Conservation (phyloP, 2,888 invertebrate genomes). For the Notodonta dromedarius region DNA sequence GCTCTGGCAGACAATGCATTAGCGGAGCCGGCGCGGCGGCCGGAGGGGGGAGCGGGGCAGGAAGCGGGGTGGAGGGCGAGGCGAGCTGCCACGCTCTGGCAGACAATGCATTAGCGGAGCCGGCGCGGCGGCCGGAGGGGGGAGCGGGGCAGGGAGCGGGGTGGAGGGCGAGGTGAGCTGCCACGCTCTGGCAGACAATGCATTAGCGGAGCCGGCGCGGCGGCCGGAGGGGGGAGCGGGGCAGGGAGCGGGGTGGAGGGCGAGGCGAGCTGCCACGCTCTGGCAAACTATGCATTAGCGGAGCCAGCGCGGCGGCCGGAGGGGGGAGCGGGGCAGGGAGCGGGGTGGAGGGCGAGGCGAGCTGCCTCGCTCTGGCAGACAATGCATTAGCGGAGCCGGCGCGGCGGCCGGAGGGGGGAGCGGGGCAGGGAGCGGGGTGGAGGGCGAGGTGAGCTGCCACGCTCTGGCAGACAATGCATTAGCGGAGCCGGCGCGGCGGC, state of each 20-base stretch:
- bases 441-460: too few species aligned
- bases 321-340: too few species aligned
- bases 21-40: background rate
- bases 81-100: background rate
- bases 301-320: background rate
- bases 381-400: background rate
- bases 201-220: background rate
- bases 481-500: background rate
- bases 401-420: background rate
- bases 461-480: background rate
- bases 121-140: background rate
- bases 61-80: too few species aligned
- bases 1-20: background rate
- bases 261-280: too few species aligned
- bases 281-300: background rate
- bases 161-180: too few species aligned
- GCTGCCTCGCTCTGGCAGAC: background rate
- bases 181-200: background rate
- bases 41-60: background rate
- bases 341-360: too few species aligned
- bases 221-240: background rate
- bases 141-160: too few species aligned
- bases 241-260: too few species aligned
- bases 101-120: background rate
- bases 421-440: too few species aligned